Conservation (phyloP, 2,888 invertebrate genomes). For the Plebejus anna region DNA sequence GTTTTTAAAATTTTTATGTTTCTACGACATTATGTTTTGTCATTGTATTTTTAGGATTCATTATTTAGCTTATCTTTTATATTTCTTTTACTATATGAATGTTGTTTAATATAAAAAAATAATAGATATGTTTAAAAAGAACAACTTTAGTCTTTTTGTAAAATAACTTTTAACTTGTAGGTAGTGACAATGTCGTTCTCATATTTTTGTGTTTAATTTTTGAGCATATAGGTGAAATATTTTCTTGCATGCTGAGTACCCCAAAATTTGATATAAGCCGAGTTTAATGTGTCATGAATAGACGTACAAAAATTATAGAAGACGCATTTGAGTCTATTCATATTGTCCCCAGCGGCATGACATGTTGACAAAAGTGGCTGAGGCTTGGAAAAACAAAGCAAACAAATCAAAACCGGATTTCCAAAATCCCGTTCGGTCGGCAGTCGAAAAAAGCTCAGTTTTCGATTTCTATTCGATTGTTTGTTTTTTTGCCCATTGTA, state of each 20-base stretch:
- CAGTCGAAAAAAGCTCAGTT: constrained; percentile 72
- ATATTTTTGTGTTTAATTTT: not conserved
- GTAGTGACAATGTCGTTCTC: not conserved
- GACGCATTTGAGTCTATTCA: constrained; percentile 39
- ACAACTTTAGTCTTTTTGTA: not conserved
- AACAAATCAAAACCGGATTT: constrained; percentile 75
- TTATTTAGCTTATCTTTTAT: not conserved
- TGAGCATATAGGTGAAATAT: not conserved
- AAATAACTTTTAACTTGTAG: not conserved
- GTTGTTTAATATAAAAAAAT: not conserved
- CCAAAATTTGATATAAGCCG: not conserved
- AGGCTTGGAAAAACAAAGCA: constrained; percentile 56
- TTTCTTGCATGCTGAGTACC: not conserved
- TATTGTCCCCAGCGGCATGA: constrained; percentile 41
- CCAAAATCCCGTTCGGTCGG: constrained; percentile 76
- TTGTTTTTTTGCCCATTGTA: constrained; percentile 76
- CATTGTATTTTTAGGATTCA: not conserved
- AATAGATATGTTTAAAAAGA: not conserved
- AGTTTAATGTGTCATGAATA: constrained; percentile 1
- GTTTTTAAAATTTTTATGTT: not conserved
- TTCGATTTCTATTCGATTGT: constrained; percentile 78
- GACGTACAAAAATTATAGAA: constrained; percentile 12
- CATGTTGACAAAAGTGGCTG: constrained; percentile 52
- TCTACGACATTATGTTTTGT: not conserved
- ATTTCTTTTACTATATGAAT: not conserved